These are phyloP conservation scores for Grallaria varia DNA, from an alignment of 2,113 vertebrate species.

Conservation along the genomic window DNA sequence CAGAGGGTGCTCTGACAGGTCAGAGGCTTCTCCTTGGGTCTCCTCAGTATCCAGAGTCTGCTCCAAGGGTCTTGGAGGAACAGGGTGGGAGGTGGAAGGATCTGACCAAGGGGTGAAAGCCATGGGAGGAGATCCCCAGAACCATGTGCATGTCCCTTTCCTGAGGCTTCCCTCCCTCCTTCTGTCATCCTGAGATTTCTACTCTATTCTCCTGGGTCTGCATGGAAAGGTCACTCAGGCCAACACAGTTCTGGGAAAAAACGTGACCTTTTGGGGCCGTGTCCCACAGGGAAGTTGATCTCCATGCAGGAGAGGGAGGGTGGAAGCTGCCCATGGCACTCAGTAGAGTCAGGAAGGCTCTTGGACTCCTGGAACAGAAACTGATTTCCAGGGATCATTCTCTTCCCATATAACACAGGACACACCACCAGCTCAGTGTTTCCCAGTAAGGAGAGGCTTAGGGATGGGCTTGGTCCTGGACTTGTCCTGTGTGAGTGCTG, in stretches of 20 bases:
- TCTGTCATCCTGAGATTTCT: not conserved
- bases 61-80: not conserved
- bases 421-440: not conserved
- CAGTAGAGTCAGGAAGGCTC: not conserved
- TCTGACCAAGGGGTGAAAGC: no score
- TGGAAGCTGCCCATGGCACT: not conserved
- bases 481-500: not conserved
- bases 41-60: accelerated
- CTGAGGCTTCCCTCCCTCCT: not conserved
- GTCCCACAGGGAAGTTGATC: not conserved
- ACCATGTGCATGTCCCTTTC: accelerated
- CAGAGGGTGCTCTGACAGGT: accelerated
- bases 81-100: not conserved
- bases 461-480: not conserved
- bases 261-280: not conserved
- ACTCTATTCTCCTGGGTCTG: not conserved
- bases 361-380: not conserved
- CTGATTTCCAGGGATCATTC: not conserved
- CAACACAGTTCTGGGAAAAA: accelerated
- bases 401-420: not conserved
- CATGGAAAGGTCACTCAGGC: not conserved
- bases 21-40: not conserved
- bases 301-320: not conserved
- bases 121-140: not conserved
- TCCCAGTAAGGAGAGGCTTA: not conserved